Evolutionary conservation across 1,140 invertebrate genomes (phyloP).

Genomic region (Sycophaga agraensis): DNA sequence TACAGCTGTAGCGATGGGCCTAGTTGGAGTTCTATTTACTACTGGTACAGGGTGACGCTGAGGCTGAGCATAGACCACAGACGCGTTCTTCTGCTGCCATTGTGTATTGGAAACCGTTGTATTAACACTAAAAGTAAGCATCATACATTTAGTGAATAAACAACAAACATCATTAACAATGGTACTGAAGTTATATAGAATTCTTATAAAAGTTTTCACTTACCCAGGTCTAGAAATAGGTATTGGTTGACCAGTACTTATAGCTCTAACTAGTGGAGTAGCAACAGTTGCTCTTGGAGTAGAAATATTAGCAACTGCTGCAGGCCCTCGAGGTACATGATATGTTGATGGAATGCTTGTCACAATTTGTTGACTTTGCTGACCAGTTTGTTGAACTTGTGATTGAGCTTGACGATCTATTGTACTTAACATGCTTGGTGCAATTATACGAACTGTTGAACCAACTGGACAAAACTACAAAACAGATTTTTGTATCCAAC

Average conservation of each 20-base stretch:
- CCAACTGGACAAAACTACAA: constrained; percentile 51
- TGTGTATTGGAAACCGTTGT: constrained; percentile 45
- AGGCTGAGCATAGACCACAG: constrained; percentile 48
- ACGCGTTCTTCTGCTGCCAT: constrained; percentile 50
- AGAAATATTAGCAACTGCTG: constrained; percentile 60
- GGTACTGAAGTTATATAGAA: background rate
- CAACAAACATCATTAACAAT: background rate
- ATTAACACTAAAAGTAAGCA: constrained; percentile 34
- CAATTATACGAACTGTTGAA: constrained; percentile 51
- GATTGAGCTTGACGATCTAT: constrained; percentile 46
- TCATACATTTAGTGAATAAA: too few species aligned
- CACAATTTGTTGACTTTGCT: constrained; percentile 45
- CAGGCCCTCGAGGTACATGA: constrained; percentile 55
- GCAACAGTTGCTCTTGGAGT: constrained; percentile 56
- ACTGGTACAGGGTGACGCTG: constrained; percentile 48
- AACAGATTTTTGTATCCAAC: too few species aligned
- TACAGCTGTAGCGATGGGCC: constrained; percentile 29
- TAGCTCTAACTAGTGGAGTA: constrained; percentile 55
- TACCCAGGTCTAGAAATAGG: constrained; percentile 46
- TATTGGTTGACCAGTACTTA: constrained; percentile 41
- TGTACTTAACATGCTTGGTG: constrained; percentile 49
- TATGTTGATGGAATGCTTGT: constrained; percentile 46
- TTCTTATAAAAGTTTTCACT: constrained; percentile 8
- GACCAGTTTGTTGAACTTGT: constrained; percentile 39
- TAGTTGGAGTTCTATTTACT: constrained; percentile 43